Evolutionary conservation across 1,140 invertebrate species (phyloP).

Genomic region (Ips nitidus): DNA sequence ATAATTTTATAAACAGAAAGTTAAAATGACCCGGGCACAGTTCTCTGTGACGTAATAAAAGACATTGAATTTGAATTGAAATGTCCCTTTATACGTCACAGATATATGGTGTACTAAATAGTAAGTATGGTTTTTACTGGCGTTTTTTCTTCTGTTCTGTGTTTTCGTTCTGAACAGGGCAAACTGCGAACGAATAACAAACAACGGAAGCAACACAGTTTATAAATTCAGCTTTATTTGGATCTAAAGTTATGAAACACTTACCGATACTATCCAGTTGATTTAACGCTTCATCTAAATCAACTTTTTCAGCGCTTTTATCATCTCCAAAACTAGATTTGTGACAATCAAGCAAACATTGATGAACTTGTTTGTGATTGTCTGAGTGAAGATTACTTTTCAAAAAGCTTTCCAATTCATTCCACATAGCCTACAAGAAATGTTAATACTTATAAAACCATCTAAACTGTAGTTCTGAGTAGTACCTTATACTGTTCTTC

Average conservation of each 20-base stretch:
- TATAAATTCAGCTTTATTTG: background rate
- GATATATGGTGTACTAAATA: too few relatives aligned
- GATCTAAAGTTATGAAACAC: background rate
- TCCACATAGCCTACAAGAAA: conserved; percentile 68
- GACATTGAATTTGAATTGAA: too few relatives aligned
- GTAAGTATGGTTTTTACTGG: too few relatives aligned
- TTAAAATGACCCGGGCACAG: too few relatives aligned
- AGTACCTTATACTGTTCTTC: conserved; percentile 82
- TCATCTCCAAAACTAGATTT: conserved; percentile 57
- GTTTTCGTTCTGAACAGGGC: too few relatives aligned
- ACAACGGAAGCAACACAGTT: too few relatives aligned
- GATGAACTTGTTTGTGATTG: conserved; percentile 76
- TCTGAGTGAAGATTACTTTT: conserved; percentile 69
- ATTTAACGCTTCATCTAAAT: conserved; percentile 53
- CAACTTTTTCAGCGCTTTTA: conserved; percentile 63
- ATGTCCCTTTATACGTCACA: too few relatives aligned
- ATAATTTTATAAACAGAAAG: too few relatives aligned
- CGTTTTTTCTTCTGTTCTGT: too few relatives aligned
- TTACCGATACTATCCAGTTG: conserved; percentile 45
- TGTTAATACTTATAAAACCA: background rate
- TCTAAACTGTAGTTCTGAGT: background rate
- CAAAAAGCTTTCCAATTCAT: conserved; percentile 83
- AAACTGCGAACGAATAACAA: too few relatives aligned
- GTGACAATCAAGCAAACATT: conserved; percentile 81
- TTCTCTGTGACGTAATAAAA: too few relatives aligned